Evolutionary conservation across 2,797 vertebrate species (phyloP).

Genomic region (Balearica regulorum): DNA sequence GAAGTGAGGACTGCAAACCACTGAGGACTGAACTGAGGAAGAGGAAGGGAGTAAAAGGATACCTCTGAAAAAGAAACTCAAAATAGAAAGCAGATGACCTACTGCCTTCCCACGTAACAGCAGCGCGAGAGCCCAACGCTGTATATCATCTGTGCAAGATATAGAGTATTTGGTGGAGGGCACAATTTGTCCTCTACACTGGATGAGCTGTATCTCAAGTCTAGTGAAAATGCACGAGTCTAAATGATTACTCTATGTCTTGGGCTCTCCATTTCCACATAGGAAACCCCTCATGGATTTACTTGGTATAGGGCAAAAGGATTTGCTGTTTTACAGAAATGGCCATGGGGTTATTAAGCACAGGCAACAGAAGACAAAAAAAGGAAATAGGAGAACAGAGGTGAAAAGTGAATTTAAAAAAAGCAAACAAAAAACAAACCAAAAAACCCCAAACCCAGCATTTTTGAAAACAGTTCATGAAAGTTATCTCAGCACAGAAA

Average conservation of each 20-base stretch:
- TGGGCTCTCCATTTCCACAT: neutral
- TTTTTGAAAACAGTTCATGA: neutral
- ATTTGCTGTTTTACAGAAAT: neutral
- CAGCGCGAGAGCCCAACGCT: neutral
- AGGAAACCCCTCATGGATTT: neutral
- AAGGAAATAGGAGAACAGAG: neutral
- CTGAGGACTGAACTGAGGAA: neutral
- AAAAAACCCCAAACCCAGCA: neutral
- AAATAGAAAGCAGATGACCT: slow-evolving; percentile 21
- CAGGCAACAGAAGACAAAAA: neutral
- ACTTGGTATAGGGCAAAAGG: neutral
- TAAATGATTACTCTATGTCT: neutral
- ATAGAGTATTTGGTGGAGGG: neutral
- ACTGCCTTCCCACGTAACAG: neutral
- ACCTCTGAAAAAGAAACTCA: slow-evolving; percentile 4
- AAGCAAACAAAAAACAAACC: neutral
- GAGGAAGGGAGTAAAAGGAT: slow-evolving; percentile 8
- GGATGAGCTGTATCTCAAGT: neutral
- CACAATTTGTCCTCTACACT: neutral
- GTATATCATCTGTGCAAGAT: neutral
- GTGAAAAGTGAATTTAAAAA: neutral
- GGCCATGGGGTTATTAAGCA: neutral
- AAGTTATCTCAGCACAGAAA: slow-evolving; percentile 52
- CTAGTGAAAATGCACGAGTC: neutral
- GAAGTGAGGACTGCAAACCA: neutral